Evolutionary conservation across 2,797 vertebrate genomes (phyloP).

Genomic region (Amblyraja radiata): DNA sequence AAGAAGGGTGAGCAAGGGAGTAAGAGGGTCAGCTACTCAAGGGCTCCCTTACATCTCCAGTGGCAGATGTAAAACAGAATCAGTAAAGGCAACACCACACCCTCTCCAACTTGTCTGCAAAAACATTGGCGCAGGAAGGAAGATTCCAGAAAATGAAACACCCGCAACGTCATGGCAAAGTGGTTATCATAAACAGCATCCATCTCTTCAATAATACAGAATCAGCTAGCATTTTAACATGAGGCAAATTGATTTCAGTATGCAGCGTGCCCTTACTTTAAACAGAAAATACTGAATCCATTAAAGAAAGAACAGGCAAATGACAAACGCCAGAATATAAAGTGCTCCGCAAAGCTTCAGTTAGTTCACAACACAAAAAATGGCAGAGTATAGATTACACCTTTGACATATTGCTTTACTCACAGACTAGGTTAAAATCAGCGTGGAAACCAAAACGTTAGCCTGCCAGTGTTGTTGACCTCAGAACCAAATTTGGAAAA

Average conservation of each 20-base stretch:
- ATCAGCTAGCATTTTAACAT: neutral
- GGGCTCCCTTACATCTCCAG: neutral
- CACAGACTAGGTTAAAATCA: neutral
- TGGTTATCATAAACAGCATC: neutral
- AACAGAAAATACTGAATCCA: neutral
- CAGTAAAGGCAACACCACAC: neutral
- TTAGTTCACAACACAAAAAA: neutral
- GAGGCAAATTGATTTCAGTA: neutral
- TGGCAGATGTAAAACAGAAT: neutral
- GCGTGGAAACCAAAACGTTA: neutral
- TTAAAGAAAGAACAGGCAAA: neutral
- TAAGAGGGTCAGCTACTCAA: neutral
- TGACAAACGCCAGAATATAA: slow-evolving; percentile 10
- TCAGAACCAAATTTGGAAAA: neutral
- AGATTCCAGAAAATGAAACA: neutral
- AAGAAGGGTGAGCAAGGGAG: neutral
- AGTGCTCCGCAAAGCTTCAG: neutral
- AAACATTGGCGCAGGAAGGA: neutral
- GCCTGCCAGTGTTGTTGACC: neutral
- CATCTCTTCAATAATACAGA: neutral
- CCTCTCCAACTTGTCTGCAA: neutral
- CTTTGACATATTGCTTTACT: neutral
- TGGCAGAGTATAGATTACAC: slow-evolving; percentile 8
- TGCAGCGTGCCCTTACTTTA: too few species aligned
- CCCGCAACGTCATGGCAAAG: neutral